These are phyloP conservation scores for Ochropleura leucogaster DNA, from an alignment of 2,888 invertebrate species.

Conservation along the genomic window DNA sequence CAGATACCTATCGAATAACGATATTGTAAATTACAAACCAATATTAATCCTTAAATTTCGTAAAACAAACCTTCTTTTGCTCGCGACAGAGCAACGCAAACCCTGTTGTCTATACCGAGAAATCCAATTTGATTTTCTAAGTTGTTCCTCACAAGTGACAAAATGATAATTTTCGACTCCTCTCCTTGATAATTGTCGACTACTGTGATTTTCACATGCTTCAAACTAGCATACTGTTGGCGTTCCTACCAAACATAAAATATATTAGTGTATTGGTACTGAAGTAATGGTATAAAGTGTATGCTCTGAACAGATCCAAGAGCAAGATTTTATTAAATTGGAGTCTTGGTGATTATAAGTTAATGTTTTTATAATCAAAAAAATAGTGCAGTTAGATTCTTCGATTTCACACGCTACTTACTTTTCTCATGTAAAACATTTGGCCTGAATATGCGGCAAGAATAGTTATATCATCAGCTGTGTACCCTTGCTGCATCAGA, in stretches of 20 bases:
- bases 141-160: constrained; percentile 95
- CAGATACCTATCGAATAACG: background rate
- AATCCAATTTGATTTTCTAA: constrained; percentile 92
- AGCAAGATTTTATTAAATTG: background rate
- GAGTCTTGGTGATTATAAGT: background rate
- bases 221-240: constrained; percentile 74
- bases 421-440: constrained; percentile 91
- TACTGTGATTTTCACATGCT: constrained; percentile 91
- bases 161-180: constrained; percentile 94
- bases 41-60: background rate
- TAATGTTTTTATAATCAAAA: background rate
- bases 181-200: constrained; percentile 96
- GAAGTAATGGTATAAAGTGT: background rate
- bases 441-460: constrained; percentile 94
- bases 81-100: constrained; percentile 94
- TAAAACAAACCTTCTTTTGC: constrained; percentile 83
- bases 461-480: constrained; percentile 92
- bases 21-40: background rate
- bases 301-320: background rate
- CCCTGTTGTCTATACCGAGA: constrained; percentile 92
- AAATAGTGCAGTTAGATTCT: background rate
- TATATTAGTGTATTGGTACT: background rate
- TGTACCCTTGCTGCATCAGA: constrained; percentile 92
- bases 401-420: constrained; percentile 64
- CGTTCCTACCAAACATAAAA: constrained; percentile 75